phyloP scores from a whole-genome alignment of 1,140 invertebrate species.

The Lordiphosa stackelbergi region DNA sequence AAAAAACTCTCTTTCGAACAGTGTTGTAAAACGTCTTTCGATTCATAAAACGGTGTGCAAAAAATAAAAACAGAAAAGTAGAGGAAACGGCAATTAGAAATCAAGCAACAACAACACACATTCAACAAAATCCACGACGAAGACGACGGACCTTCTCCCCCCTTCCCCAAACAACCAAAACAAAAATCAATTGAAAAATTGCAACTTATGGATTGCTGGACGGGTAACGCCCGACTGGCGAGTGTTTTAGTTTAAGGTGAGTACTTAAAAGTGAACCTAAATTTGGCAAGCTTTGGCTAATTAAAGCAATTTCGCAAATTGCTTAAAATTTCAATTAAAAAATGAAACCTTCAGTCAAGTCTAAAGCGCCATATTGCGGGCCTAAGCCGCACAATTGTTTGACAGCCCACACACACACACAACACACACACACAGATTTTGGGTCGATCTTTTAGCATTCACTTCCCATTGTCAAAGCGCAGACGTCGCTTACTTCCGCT shows the following conservation, averaged over 20 bases:
- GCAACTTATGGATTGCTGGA: conserved; percentile 78
- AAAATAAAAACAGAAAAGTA: conserved; percentile 19
- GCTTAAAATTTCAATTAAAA: conserved; percentile 57
- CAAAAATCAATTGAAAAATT: conserved; percentile 74
- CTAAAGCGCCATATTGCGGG: conserved; percentile 31
- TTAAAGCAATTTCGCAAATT: conserved; percentile 66
- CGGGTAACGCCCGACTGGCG: conserved; percentile 78
- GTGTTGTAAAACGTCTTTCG: conserved; percentile 53
- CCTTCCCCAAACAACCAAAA: conserved; percentile 13
- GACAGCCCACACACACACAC: conserved; percentile 32
- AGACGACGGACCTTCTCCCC: conserved; percentile 26
- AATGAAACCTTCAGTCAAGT: conserved; percentile 46
- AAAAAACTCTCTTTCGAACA: conserved; percentile 11
- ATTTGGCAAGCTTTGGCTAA: conserved; percentile 44
- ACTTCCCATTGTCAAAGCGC: conserved; percentile 66
- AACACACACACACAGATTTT: conserved; percentile 28
- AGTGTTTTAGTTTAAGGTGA: conserved; percentile 78
- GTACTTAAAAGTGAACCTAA: conserved; percentile 25
- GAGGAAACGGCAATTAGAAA: conserved; percentile 7
- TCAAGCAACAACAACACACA: conserved; percentile 11
- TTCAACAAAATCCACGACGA: conserved; percentile 23
- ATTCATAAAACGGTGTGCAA: conserved; percentile 42
- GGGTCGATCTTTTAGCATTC: conserved; percentile 48
- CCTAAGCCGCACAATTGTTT: conserved; percentile 33
- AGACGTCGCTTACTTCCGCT: conserved; percentile 65